Conservation (phyloP, 2,888 invertebrate genomes). For the Caenorhabditis sp. region DNA sequence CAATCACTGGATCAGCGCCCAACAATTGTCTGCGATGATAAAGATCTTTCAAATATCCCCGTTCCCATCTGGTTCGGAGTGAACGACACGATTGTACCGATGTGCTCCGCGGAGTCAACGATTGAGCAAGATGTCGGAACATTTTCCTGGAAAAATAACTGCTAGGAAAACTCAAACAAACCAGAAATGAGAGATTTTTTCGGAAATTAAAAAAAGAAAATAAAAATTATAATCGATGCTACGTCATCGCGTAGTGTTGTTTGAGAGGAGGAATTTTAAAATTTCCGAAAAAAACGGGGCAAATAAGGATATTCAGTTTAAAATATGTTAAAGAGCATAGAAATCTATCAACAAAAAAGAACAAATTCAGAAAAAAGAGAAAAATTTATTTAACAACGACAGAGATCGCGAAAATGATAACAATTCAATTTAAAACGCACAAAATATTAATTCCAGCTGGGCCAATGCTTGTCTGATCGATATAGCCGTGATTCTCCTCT, state of each 20-base stretch:
- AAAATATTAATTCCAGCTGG: conserved; percentile 40
- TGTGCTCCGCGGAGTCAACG: neutral
- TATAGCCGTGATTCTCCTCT: conserved; percentile 40
- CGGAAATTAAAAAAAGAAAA: no score
- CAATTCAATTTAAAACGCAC: conserved; percentile 21
- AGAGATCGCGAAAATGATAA: neutral
- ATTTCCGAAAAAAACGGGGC: no score
- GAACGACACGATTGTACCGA: conserved; percentile 22
- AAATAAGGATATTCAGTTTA: no score
- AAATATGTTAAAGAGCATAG: no score
- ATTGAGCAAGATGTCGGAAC: conserved; percentile 4
- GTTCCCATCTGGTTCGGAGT: conserved; percentile 61
- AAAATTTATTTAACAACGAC: neutral
- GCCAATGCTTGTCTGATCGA: conserved; percentile 44
- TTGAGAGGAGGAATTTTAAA: no score
- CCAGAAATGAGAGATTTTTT: no score
- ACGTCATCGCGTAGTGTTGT: no score
- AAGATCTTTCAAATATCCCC: conserved; percentile 65
- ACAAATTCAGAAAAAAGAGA: no score
- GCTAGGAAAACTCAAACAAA: no score
- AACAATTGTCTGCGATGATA: conserved; percentile 64
- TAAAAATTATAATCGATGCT: no score
- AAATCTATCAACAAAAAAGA: no score
- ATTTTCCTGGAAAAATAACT: neutral
- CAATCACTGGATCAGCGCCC: conserved; percentile 63